Percentiles rank a stretch among this genome's conserved stretches.
Conservation (phyloP, 1,140 invertebrate genomes). For the Neomicropteryx cornuta region DNA sequence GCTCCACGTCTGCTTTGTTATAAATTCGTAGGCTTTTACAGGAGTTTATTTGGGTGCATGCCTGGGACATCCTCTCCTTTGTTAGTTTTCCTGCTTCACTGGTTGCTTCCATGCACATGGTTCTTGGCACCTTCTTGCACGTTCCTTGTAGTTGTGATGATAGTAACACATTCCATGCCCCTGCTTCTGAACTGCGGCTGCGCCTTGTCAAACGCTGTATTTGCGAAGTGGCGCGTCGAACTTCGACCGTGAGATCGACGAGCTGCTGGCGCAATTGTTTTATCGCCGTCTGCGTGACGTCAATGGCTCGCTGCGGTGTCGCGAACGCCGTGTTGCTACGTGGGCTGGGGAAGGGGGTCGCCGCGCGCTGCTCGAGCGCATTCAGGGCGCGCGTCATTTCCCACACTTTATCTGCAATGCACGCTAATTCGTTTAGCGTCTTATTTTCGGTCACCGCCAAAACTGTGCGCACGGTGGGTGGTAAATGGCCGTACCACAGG, state of each 20-base stretch:
- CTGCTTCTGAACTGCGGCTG: no score
- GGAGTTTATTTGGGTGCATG: neutral
- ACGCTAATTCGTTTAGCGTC: slow-evolving; percentile 10
- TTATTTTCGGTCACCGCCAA: slow-evolving; percentile 5
- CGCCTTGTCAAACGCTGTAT: no score
- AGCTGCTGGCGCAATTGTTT: no score
- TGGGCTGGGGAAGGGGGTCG: no score
- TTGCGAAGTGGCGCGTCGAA: no score
- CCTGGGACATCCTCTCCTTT: neutral
- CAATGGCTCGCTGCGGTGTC: no score
- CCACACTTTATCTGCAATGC: slow-evolving; percentile 16
- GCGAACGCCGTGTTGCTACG: no score
- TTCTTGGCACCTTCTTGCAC: slow-evolving; percentile 5
- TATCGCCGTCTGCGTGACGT: no score
- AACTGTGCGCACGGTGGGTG: slow-evolving; percentile 6
- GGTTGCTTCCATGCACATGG: slow-evolving; percentile 4
- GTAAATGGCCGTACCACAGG: slow-evolving; percentile 14
- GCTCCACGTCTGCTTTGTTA: neutral
- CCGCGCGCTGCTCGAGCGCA: no score
- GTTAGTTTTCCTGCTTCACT: neutral
- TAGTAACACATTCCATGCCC: no score
- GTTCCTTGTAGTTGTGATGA: no score
- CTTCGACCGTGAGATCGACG: no score
- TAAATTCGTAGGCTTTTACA: neutral
- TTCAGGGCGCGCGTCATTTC: slow-evolving; percentile 4